Percentiles rank a stretch among this genome's conserved stretches.
Conservation (phyloP, 2,888 invertebrate genomes). For the Creontiades dilutus region DNA sequence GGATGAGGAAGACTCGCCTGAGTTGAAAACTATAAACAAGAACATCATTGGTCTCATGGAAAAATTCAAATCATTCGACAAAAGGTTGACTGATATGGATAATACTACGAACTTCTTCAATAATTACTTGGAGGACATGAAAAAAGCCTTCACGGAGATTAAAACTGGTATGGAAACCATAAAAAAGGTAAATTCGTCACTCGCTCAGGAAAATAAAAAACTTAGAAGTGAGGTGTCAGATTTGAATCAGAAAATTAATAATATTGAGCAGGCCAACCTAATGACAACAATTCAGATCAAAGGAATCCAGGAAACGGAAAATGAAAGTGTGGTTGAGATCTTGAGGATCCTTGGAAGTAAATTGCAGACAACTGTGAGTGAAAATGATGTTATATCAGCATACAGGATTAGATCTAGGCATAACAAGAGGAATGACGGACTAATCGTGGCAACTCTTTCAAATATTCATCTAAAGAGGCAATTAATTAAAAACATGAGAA, state of each 20-base stretch:
- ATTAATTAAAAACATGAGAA: not conserved
- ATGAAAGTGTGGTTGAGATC: not conserved
- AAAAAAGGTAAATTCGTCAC: not conserved
- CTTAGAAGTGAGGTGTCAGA: not conserved
- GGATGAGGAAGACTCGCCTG: not conserved
- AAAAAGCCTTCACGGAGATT: not conserved
- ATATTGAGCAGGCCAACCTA: not conserved
- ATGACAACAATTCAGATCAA: not conserved
- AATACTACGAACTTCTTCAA: not conserved
- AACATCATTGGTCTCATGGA: not conserved
- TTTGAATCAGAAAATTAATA: conserved; percentile 13
- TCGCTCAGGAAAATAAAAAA: not conserved
- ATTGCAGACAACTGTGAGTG: not conserved
- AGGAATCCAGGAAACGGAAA: not conserved
- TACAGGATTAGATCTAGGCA: not conserved
- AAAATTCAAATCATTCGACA: not conserved
- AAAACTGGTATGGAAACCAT: not conserved
- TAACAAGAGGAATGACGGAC: not conserved
- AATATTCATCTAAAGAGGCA: not conserved
- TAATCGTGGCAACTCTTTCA: conserved; percentile 1
- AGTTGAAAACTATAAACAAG: not conserved
- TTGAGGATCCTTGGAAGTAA: not conserved
- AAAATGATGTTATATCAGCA: conserved; percentile 6
- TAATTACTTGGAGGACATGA: not conserved
- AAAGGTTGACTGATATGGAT: not conserved